Base-by-base conservation (phyloP, 2,888 invertebrate species). In the Suillia variegata region DNA sequence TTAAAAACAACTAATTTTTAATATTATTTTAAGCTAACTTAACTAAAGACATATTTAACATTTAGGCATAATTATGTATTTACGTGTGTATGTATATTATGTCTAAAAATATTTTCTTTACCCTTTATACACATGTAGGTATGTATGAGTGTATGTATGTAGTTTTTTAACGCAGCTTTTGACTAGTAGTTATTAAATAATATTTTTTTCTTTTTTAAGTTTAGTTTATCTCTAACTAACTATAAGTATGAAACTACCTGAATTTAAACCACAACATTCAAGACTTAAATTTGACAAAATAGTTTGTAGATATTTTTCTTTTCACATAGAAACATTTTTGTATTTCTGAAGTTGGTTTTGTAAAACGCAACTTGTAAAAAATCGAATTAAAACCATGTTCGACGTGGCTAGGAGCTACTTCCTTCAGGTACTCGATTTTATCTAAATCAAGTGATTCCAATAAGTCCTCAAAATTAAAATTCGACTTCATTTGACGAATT, bases 261-360 rank as follows among this genome's bases (percentile, higher is more conserved):
- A 72, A 63, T 70, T 74, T 73, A 74, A 71, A 71, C 74, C 71
- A 74, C 74, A 70, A 72, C 67, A 62, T 63, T 70, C 68, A 69
- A 49, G 33, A 49, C 22, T 13, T 24, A 21, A 56, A n/a, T 38
- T 64, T 64, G 62, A 61, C 26, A 59, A 57, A 63, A 54, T 58
- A 52, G 34, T 54, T 48, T 49, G 20, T 56, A 52, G 22, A 45
- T 34, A 54, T 21, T 18, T 18, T 45, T n/a, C n/a, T n/a, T n/a
- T n/a, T n/a, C n/a, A n/a, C n/a, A n/a, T n/a, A n/a, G n/a, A n/a
- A n/a, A n/a, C n/a, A n/a, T n/a, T n/a, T n/a, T n/a, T n/a, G n/a
- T n/a, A n/a, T n/a, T n/a, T n/a, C n/a, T n/a, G n/a, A n/a, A n/a
- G n/a, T n/a, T n/a, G n/a, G n/a, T n/a, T n/a, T n/a, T n/a, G n/a